A percentile compares a stretch with the other conserved stretches of the same genome.
These are phyloP conservation scores for Meloidogyne floridensis DNA, from an alignment of 1,140 invertebrate genomes.

Conservation along the genomic window DNA sequence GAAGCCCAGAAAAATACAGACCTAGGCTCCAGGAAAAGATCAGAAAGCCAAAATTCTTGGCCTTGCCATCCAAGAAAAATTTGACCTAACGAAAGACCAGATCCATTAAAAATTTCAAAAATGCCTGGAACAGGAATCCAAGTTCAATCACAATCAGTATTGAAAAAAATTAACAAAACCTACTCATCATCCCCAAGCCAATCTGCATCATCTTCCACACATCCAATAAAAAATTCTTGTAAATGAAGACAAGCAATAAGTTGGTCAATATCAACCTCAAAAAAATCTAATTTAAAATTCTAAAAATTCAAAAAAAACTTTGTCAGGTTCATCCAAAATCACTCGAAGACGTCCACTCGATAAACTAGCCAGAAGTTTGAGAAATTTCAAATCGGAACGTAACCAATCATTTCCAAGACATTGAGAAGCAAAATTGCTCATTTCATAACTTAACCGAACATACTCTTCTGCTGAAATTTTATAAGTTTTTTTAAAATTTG, in stretches of 20 bases:
- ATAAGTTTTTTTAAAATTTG: background rate
- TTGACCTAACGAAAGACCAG: no score
- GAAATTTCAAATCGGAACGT: slow-evolving; percentile 14
- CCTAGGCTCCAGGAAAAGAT: no score
- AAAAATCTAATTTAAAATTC: background rate
- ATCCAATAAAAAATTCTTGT: slow-evolving; percentile 27
- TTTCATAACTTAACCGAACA: background rate
- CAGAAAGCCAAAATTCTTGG: no score
- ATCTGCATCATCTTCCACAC: slow-evolving; percentile 20
- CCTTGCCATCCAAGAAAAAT: no score
- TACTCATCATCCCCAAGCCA: slow-evolving; percentile 29
- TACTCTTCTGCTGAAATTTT: slow-evolving; percentile 25
- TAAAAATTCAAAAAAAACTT: background rate
- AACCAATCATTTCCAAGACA: slow-evolving; percentile 25
- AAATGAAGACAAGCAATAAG: slow-evolving; percentile 25
- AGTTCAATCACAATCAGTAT: no score
- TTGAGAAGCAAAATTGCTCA: slow-evolving; percentile 17
- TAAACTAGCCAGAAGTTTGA: slow-evolving; percentile 23
- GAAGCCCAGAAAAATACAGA: no score
- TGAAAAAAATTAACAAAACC: background rate
- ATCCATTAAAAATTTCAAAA: no score
- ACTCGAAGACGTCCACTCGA: slow-evolving; percentile 22
- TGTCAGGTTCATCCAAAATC: slow-evolving; percentile 17
- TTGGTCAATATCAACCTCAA: slow-evolving; percentile 21
- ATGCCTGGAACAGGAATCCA: no score